Evolutionary conservation across 2,888 invertebrate species (phyloP), one percentile per base, ranked within the genome.

Genomic region (Scaeva pyrastri): DNA sequence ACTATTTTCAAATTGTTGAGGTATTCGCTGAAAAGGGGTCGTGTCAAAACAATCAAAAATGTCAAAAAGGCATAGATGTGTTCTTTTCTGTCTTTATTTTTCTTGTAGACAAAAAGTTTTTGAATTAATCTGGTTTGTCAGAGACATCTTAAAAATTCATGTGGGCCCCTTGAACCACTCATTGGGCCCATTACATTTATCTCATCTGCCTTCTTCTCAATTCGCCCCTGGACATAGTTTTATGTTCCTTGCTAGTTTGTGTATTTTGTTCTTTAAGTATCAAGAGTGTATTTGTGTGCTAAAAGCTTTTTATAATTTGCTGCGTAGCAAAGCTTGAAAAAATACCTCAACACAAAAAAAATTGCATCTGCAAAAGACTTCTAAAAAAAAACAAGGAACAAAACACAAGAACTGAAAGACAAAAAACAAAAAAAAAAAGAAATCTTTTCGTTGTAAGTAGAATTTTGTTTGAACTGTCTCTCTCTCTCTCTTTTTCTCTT

Each of bases 281-380:
- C 19, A 21, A 31, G 52, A 62, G 77, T 39, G 50, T 56, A 26
- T 75, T 36, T 75, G 68, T 73, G 48, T 68, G 72, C 80, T 80
- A 85, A 85, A 85, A 85, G 84, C 80, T 85, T 85, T 84, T 85
- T 73, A 66, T 68, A 85, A 80, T 85, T 85, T 85, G 72, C 31
- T 80, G 80, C 84, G 84, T 85, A 68, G 31, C 5, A 52, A 72
- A 80, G 64, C 19, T 64, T 43, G 26, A 41, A 58, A n/a, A 66
- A 81, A 70, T 43, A 43, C 56, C 62, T 50, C 11, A 26, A 66
- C 72, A 62, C 60, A 60, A 64, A 81, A 70, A 75, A 55, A 19
- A 52, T 19, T 16, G n/a, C 19, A 60, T 48, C 50, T 39, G 41
- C 48, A 68, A 79, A 41, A 70, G 11, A 68, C 48, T 66, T n/a